Evolutionary conservation across 2,888 invertebrate genomes (phyloP).

Genomic region (Epinotia ramella): DNA sequence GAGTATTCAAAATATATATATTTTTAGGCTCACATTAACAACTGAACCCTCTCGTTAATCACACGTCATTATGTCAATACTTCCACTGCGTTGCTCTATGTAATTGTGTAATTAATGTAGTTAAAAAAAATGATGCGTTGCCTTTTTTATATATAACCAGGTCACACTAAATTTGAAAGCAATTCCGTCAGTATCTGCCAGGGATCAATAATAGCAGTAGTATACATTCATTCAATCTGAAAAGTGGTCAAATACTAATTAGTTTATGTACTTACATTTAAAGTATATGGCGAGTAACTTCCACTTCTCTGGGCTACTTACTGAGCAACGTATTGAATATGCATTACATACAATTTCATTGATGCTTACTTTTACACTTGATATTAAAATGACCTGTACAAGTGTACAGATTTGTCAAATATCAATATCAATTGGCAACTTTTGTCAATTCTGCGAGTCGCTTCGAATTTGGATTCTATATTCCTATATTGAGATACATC

Average conservation of each 20-base stretch:
- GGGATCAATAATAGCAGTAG: background rate
- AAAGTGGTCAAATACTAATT: background rate
- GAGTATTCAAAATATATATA: background rate
- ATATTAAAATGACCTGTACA: background rate
- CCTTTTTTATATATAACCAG: conserved; percentile 35
- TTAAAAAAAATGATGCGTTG: background rate
- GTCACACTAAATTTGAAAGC: conserved; percentile 18
- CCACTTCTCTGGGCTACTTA: background rate
- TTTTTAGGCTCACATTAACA: background rate
- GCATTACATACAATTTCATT: too few species aligned
- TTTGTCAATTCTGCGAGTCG: background rate
- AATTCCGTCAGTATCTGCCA: conserved; percentile 9
- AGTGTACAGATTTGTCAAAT: background rate
- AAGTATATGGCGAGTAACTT: background rate
- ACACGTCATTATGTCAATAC: background rate
- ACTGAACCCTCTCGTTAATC: background rate
- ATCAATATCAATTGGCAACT: background rate
- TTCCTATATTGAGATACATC: too few species aligned
- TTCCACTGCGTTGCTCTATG: background rate
- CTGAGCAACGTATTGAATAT: background rate
- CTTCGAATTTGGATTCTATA: background rate
- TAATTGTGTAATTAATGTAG: background rate
- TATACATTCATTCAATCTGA: background rate
- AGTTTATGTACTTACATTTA: too few species aligned
- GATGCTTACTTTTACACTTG: too few species aligned